phyloP scores from a whole-genome alignment of 2,888 invertebrate genomes.

The Synergus laeviventris region DNA sequence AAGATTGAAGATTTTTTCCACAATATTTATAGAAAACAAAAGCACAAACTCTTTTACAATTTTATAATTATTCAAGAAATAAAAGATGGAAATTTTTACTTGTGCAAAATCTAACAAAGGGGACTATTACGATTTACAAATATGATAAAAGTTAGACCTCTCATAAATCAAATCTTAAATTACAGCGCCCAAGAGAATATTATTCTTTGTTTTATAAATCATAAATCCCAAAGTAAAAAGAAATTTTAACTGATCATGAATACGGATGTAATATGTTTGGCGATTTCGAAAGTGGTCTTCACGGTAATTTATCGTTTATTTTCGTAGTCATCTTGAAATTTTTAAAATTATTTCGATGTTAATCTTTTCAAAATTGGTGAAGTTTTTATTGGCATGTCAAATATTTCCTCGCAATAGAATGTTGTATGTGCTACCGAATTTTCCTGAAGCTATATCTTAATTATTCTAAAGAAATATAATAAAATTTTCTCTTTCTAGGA shows the following conservation, averaged over 20 bases:
- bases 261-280: too few relatives aligned
- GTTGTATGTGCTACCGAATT: background rate
- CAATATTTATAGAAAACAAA: background rate
- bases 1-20: background rate
- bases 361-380: constrained; percentile 12
- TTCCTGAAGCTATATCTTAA: background rate
- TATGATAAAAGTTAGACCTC: background rate
- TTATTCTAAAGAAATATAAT: too few relatives aligned
- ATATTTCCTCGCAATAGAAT: background rate
- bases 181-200: too few relatives aligned
- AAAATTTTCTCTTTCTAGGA: too few relatives aligned
- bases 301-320: background rate
- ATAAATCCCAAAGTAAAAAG: too few relatives aligned
- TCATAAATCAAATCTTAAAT: too few relatives aligned
- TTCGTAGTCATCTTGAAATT: background rate
- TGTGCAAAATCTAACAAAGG: background rate
- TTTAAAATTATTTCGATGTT: background rate
- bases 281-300: too few relatives aligned
- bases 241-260: too few relatives aligned
- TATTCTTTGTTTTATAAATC: too few relatives aligned
- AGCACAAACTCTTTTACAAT: background rate
- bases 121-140: background rate
- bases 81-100: too few relatives aligned
- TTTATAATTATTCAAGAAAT: background rate
- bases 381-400: constrained; percentile 28